phyloP scores from a whole-genome alignment of 1,140 invertebrate species.

The Hypothenemus hampei region DNA sequence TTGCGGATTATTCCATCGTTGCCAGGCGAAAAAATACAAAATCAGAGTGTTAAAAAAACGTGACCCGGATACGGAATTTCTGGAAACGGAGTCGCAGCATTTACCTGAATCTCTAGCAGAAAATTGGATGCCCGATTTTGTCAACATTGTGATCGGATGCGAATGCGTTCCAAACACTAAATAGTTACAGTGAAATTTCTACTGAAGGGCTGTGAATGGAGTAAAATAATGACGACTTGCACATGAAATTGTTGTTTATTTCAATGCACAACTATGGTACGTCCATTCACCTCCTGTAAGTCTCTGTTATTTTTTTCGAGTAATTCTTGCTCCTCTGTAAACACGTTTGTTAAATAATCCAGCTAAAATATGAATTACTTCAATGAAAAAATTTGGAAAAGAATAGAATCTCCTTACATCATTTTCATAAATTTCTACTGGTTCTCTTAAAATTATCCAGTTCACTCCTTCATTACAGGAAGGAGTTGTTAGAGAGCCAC shows the following conservation, averaged over 20 bases:
- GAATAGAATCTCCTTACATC: constrained; percentile 33
- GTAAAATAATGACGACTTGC: not conserved
- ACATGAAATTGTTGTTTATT: not conserved
- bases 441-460: constrained; percentile 12
- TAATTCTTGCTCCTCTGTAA: not conserved
- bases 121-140: constrained; percentile 1
- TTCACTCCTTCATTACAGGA: constrained; percentile 11
- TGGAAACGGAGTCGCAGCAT: not conserved
- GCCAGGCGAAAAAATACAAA: constrained; percentile 5
- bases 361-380: constrained; percentile 5
- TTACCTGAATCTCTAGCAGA: not conserved
- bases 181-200: not conserved
- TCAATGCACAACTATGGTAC: not conserved
- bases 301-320: not conserved
- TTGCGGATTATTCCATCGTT: not conserved
- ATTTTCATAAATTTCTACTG: not conserved
- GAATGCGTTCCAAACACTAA: not conserved
- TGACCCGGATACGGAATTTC: not conserved
- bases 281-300: not conserved
- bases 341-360: not conserved
- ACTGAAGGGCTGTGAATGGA: not conserved
- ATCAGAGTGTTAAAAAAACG: not conserved
- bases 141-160: not conserved
- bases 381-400: constrained; percentile 19
- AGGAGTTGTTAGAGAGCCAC: constrained; percentile 20